These are phyloP conservation scores for Aphrocallistes beatrix DNA, from an alignment of 37 sponge, comb jelly and placozoan genomes.

Conservation along the genomic window DNA sequence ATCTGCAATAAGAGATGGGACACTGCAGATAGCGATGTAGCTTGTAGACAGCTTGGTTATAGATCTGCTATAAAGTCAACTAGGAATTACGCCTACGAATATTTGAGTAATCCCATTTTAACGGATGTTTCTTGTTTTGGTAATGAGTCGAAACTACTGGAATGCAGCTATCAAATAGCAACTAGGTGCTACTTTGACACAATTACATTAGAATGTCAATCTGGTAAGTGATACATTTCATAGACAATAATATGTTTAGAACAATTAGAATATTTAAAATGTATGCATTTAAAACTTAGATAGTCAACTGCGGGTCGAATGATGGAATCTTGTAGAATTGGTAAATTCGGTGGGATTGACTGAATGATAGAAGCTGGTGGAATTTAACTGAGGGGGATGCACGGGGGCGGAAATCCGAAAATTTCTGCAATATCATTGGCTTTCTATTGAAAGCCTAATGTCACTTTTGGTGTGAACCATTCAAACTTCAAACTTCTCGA, in stretches of 20 bases:
- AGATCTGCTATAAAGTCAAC: neutral
- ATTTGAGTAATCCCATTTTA: neutral
- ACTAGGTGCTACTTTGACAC: no score
- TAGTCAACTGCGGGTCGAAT: neutral
- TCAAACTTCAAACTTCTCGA: no score
- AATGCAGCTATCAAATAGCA: neutral
- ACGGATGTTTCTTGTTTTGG: neutral
- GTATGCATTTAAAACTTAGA: neutral
- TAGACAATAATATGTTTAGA: neutral
- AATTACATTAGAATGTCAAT: no score
- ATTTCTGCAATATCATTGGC: no score
- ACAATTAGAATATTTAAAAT: neutral
- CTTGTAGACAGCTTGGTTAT: constrained; percentile 13
- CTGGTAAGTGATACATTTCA: no score
- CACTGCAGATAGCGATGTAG: neutral
- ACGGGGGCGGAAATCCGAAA: no score
- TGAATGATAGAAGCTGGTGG: no score
- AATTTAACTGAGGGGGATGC: no score
- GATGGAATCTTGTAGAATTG: no score
- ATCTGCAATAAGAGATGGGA: neutral
- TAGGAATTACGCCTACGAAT: neutral
- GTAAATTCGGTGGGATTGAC: no score
- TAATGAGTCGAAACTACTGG: neutral
- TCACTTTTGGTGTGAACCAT: no score
- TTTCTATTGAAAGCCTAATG: no score